Evolutionary conservation across 2,113 vertebrate genomes (phyloP), one percentile per base, ranked within the genome.

Genomic region (Dissostichus mawsoni): DNA sequence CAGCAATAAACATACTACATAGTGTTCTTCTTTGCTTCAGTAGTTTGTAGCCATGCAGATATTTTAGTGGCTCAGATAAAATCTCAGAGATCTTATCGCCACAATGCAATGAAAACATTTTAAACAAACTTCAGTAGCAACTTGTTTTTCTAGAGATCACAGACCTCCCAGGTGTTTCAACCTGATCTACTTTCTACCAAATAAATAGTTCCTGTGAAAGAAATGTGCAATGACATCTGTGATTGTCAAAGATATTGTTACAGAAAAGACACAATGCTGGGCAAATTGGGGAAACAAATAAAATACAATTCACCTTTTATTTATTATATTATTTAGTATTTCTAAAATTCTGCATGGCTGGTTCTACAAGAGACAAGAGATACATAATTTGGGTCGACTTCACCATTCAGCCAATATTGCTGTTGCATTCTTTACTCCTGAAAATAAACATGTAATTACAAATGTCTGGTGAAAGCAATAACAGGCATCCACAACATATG

Each of bases 401-500:
- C 29, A 29, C 29, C 29, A 29, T 29, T 29, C 29, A 29, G 29
- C 29, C 29, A 29, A 29, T 4, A 4, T 29, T 29, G 29, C 29
- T 29, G 29, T 29, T 29, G 29, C 29, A 29, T 4, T 29, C 29
- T 4, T 29, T 29, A 29, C 0, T 29, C 29, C 29, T 3, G 3
- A 29, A 29, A 29, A 29, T 29, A 29, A 29, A 4, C 4, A 29
- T 29, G 10, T 59, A 33, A 17, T 18, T 51, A 17, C 44, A 50
- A 55, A 44, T 14, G 0, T 64, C 47, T 78, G 50, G 18, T 59
- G 17, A 4, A 50, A 53, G 16, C 70, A 58, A 87, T 78, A 85
- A 80, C 80, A 56, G 90, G 87, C 85, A 89, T 68, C 87, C 53
- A 61, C 57, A 62, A 20, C 18, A 41, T 14, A 12, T 29, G 3